A percentile compares a stretch with the other conserved stretches of the same genome.
phyloP scores from a whole-genome alignment of 2,888 invertebrate species.

The Rhingia campestris region DNA sequence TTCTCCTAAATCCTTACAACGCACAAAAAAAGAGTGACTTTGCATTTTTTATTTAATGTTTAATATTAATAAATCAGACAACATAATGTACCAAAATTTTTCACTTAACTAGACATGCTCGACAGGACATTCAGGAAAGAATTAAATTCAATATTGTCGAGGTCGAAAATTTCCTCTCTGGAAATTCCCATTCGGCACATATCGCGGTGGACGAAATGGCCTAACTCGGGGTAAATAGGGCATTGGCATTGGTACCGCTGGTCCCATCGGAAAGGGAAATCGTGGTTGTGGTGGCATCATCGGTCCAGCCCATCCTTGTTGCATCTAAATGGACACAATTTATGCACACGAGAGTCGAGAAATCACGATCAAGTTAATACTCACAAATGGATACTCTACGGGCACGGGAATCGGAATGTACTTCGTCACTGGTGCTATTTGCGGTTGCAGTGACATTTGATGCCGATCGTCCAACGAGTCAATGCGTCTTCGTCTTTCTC shows the following conservation, averaged over 20 bases:
- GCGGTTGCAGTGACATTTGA: neutral
- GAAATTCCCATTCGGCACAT: constrained; percentile 24
- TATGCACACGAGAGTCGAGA: neutral
- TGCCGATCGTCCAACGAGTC: neutral
- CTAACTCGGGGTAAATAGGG: constrained; percentile 37
- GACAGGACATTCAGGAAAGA: neutral
- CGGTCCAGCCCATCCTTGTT: constrained; percentile 55
- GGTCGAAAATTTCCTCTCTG: constrained; percentile 46
- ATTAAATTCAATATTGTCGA: constrained; percentile 41
- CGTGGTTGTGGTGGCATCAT: constrained; percentile 50
- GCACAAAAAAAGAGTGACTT: too few relatives aligned
- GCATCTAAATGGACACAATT: constrained; percentile 22
- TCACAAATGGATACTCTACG: constrained; percentile 61
- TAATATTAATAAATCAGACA: neutral
- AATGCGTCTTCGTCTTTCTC: constrained; percentile 36
- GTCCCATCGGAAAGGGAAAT: constrained; percentile 58
- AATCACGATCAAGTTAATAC: neutral
- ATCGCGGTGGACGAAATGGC: constrained; percentile 41
- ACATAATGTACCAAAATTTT: neutral
- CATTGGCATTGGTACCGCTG: constrained; percentile 33
- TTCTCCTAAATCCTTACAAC: neutral
- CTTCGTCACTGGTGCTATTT: constrained; percentile 43
- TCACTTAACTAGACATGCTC: neutral
- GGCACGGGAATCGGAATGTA: constrained; percentile 70
- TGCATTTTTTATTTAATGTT: neutral